Percentiles rank a stretch among this genome's conserved stretches.
phyloP scores from a whole-genome alignment of 2,888 invertebrate species.

The Drosophila borborema region DNA sequence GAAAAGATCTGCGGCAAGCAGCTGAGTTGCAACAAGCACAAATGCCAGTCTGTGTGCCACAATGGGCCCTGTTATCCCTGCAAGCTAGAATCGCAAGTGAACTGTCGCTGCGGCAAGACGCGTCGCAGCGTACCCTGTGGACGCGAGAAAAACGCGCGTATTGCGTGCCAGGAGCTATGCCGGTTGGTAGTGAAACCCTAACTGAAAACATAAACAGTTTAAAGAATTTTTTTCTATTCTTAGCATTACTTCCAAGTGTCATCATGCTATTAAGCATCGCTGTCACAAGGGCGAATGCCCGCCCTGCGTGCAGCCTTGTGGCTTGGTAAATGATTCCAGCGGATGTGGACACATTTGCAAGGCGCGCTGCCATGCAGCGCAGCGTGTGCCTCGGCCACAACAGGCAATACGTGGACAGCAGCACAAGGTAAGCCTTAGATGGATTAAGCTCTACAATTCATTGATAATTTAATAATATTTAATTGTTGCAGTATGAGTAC shows the following conservation, averaged over 20 bases:
- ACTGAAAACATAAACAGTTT: neutral
- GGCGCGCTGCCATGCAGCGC: conserved; percentile 91
- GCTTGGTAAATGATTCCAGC: conserved; percentile 84
- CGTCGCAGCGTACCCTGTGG: conserved; percentile 94
- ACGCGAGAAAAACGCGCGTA: conserved; percentile 90
- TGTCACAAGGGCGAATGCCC: conserved; percentile 95
- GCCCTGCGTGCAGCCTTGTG: conserved; percentile 92
- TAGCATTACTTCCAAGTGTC: conserved; percentile 92
- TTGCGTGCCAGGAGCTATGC: conserved; percentile 91
- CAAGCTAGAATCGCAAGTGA: conserved; percentile 85
- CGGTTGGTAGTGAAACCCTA: conserved; percentile 84
- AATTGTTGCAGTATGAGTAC: conserved; percentile 84
- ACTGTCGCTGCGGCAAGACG: conserved; percentile 94
- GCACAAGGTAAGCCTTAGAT: conserved; percentile 55
- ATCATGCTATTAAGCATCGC: conserved; percentile 92
- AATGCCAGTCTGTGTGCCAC: conserved; percentile 92
- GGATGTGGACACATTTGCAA: conserved; percentile 88
- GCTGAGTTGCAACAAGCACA: conserved; percentile 94
- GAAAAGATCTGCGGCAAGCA: conserved; percentile 93
- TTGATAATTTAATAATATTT: neutral
- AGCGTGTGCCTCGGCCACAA: conserved; percentile 85
- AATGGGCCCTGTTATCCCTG: conserved; percentile 93
- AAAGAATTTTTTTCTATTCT: neutral
- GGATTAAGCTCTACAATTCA: too few relatives aligned
- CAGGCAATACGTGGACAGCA: conserved; percentile 25